Conservation (phyloP, 2,113 vertebrate species). For the Gymnarchus niloticus region DNA sequence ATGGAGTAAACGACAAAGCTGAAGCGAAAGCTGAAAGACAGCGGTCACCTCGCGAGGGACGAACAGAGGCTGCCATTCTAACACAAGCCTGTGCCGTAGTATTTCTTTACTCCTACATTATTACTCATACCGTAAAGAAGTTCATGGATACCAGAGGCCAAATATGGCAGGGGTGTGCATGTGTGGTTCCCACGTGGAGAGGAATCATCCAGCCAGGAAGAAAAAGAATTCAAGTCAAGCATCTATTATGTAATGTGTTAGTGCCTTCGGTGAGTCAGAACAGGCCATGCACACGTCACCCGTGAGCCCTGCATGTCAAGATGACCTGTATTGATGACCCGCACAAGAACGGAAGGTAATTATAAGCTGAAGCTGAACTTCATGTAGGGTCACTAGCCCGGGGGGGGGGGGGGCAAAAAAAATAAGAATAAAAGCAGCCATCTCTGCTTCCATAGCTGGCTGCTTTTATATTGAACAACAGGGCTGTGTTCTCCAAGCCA, state of each 20-base stretch:
- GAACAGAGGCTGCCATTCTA: neutral
- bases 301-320: neutral
- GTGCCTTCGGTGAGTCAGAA: neutral
- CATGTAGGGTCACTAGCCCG: neutral
- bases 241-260: neutral
- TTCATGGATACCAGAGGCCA: slow-evolving; percentile 12
- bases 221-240: neutral
- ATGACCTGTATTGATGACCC: neutral
- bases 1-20: neutral
- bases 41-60: too few relatives aligned
- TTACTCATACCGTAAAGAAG: slow-evolving; percentile 7
- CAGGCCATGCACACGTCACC: neutral
- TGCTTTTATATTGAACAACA: neutral
- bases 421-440: neutral
- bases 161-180: neutral
- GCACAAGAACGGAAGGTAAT: neutral
- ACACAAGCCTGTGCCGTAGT: neutral
- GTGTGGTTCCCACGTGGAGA: neutral
- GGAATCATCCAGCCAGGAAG: neutral
- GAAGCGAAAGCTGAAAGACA: neutral
- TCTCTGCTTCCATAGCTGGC: neutral
- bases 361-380: neutral
- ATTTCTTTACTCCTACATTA: neutral
- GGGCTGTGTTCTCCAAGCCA: neutral
- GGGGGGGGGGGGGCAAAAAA: neutral